These are phyloP conservation scores for Tribolium madens DNA, from an alignment of 1,140 invertebrate genomes.

Conservation along the genomic window DNA sequence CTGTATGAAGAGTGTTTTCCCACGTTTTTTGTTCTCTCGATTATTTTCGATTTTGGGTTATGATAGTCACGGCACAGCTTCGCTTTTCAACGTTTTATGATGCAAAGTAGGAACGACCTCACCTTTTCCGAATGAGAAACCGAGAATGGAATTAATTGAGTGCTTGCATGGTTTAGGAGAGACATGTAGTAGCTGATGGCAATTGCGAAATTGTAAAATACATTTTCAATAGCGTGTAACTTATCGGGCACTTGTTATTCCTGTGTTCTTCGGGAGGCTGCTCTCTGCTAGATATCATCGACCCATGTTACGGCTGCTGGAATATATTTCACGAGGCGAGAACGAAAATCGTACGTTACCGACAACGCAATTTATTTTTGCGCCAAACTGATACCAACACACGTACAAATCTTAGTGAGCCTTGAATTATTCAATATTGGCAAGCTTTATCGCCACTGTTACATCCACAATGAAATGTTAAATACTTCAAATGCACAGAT, in stretches of 20 bases:
- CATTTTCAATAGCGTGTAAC: slow-evolving; percentile 48
- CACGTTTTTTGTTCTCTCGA: slow-evolving; percentile 55
- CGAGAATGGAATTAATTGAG: neutral
- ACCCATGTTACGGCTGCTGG: slow-evolving; percentile 41
- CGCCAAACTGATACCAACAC: neutral
- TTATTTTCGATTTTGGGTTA: slow-evolving; percentile 55
- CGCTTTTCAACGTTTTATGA: slow-evolving; percentile 42
- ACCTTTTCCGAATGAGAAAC: slow-evolving; percentile 7
- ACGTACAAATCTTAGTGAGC: slow-evolving; percentile 6
- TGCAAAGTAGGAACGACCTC: slow-evolving; percentile 48
- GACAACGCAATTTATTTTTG: slow-evolving; percentile 35
- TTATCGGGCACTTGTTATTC: slow-evolving; percentile 46
- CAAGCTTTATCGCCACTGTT: neutral
- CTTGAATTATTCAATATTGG: slow-evolving; percentile 31
- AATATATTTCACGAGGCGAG: slow-evolving; percentile 40
- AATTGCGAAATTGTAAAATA: slow-evolving; percentile 25
- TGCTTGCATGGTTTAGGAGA: neutral
- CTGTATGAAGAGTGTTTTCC: slow-evolving; percentile 45
- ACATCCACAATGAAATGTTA: too few relatives aligned
- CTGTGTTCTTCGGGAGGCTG: slow-evolving; percentile 34
- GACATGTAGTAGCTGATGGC: neutral
- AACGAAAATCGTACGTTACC: slow-evolving; percentile 26
- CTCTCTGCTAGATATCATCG: slow-evolving; percentile 46
- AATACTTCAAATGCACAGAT: too few relatives aligned
- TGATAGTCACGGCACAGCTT: slow-evolving; percentile 53